phyloP scores from a whole-genome alignment of 1,140 invertebrate species.

The Diuraphis noxia region DNA sequence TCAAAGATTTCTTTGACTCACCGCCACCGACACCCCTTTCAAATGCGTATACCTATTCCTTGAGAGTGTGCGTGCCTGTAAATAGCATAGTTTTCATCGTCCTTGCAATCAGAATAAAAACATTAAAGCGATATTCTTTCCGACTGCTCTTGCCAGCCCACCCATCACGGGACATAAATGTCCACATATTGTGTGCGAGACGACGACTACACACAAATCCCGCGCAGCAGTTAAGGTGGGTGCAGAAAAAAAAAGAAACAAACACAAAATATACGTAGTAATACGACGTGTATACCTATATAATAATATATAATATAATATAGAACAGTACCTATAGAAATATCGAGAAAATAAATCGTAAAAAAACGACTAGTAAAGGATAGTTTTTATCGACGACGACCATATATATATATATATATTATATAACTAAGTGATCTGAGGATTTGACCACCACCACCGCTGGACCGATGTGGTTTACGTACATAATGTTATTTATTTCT shows the following conservation, averaged over 20 bases:
- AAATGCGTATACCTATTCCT: not conserved
- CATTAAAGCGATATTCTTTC: slow-evolving; percentile 34
- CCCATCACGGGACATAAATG: not conserved
- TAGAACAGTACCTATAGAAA: slow-evolving; percentile 13
- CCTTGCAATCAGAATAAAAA: slow-evolving; percentile 42
- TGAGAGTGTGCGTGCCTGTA: not conserved
- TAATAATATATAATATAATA: slow-evolving; percentile 5
- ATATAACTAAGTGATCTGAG: not conserved
- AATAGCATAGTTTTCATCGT: not conserved
- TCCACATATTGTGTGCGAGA: not conserved
- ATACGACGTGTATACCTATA: not conserved
- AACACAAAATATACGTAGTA: not conserved
- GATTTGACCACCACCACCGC: not conserved
- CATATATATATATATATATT: not conserved
- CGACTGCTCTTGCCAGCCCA: not conserved
- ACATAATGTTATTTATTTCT: slow-evolving; percentile 51
- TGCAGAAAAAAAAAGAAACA: not conserved
- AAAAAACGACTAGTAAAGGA: slow-evolving; percentile 2
- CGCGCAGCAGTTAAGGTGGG: not conserved
- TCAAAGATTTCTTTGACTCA: not conserved
- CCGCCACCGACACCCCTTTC: not conserved
- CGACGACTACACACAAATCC: slow-evolving; percentile 7
- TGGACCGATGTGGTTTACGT: not conserved
- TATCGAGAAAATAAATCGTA: slow-evolving; percentile 24
- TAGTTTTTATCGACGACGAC: slow-evolving; percentile 31